A percentile compares a stretch with the other conserved stretches of the same genome.
Conservation (phyloP, 2,113 vertebrate species). For the Rhynchomys soricoides region DNA sequence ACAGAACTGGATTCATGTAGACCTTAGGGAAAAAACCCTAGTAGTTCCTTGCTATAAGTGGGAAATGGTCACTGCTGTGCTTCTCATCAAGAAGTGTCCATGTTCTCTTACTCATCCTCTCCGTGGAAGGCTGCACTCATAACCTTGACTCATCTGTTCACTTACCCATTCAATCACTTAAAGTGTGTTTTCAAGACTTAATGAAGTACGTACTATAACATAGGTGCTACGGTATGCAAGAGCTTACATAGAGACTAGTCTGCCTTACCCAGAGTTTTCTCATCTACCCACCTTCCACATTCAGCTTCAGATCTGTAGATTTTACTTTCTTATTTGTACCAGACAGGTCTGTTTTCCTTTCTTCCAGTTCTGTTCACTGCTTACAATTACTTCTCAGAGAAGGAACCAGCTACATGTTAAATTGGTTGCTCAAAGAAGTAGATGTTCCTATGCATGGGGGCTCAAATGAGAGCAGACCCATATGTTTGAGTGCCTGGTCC, state of each 20-base stretch:
- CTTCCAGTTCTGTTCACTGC: background rate
- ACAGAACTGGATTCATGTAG: background rate
- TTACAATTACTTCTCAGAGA: background rate
- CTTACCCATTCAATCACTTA: background rate
- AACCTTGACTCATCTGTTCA: background rate
- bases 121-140: background rate
- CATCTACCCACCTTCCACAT: background rate
- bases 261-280: background rate
- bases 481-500: background rate
- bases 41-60: background rate
- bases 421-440: background rate
- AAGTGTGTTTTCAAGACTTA: background rate
- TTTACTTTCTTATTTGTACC: background rate
- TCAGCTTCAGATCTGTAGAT: background rate
- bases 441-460: background rate
- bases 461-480: background rate
- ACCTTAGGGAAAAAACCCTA: background rate
- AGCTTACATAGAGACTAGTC: background rate
- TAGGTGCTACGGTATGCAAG: background rate
- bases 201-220: background rate
- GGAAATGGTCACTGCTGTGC: background rate
- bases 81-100: background rate
- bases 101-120: background rate
- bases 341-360: background rate
- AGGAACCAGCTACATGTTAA: background rate